These are phyloP conservation scores for Palaemon carinicauda DNA, from an alignment of 1,140 invertebrate species.

Conservation along the genomic window DNA sequence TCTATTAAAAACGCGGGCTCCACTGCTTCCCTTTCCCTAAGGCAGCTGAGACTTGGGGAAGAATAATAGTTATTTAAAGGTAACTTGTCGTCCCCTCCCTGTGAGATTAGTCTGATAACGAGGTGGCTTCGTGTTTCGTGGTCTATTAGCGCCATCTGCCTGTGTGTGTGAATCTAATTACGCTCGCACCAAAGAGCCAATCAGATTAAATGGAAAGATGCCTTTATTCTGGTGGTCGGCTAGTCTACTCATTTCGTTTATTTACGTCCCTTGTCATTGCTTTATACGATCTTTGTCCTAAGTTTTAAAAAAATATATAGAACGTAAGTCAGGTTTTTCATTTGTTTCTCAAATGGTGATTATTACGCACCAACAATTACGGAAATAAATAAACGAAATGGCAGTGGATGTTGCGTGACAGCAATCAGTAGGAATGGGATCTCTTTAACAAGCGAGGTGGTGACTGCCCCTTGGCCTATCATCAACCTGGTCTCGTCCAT, in stretches of 20 bases:
- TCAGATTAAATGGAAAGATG: slow-evolving; percentile 50
- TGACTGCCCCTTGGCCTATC: too few relatives aligned
- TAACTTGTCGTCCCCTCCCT: background rate
- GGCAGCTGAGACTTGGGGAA: background rate
- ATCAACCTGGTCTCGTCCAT: background rate
- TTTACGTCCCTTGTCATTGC: background rate
- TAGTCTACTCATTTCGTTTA: background rate
- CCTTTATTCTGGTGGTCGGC: background rate
- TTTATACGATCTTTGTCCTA: background rate
- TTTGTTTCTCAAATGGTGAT: background rate
- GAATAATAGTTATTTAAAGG: background rate
- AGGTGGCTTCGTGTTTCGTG: slow-evolving; percentile 45
- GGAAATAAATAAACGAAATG: background rate
- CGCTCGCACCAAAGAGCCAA: slow-evolving; percentile 40
- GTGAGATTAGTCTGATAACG: slow-evolving; percentile 29
- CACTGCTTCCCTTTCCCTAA: too few relatives aligned
- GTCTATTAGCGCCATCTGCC: slow-evolving; percentile 48
- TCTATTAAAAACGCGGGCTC: too few relatives aligned
- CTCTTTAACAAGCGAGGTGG: too few relatives aligned
- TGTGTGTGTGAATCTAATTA: slow-evolving; percentile 48
- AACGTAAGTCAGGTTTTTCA: background rate
- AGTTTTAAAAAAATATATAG: background rate
- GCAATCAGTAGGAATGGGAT: background rate
- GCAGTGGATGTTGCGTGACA: background rate
- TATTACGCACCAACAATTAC: background rate